phyloP scores from a whole-genome alignment of 2,113 vertebrate species.

The Pelusios castaneus region DNA sequence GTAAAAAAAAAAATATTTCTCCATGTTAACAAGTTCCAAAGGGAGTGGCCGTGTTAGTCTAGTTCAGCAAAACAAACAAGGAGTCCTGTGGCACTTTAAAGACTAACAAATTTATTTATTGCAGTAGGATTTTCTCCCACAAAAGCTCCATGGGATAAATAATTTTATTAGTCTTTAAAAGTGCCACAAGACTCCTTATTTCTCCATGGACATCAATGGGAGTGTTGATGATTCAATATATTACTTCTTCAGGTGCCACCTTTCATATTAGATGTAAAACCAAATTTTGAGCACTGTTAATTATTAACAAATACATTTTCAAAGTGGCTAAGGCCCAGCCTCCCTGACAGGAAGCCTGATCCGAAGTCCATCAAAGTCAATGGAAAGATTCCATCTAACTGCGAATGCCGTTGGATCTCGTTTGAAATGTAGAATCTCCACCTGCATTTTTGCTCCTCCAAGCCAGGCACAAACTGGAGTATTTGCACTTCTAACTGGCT shows the following conservation, averaged over 20 bases:
- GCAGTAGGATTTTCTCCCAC: too few species aligned
- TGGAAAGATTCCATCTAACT: not conserved
- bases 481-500: not conserved
- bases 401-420: not conserved
- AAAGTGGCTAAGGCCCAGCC: not conserved
- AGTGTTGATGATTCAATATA: not conserved
- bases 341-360: not conserved
- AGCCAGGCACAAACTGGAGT: rapidly evolving
- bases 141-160: too few species aligned
- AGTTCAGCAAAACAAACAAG: too few species aligned
- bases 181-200: too few species aligned
- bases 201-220: not conserved
- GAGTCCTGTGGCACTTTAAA: too few species aligned
- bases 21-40: too few species aligned
- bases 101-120: too few species aligned
- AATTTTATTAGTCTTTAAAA: too few species aligned
- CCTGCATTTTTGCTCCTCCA: not conserved
- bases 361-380: not conserved
- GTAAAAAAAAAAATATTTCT: not conserved
- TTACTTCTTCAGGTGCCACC: not conserved
- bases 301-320: not conserved
- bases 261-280: not conserved
- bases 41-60: too few species aligned
- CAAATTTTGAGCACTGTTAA: not conserved
- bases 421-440: not conserved